phyloP scores from a whole-genome alignment of 2,113 vertebrate species.

The Zapornia atra region DNA sequence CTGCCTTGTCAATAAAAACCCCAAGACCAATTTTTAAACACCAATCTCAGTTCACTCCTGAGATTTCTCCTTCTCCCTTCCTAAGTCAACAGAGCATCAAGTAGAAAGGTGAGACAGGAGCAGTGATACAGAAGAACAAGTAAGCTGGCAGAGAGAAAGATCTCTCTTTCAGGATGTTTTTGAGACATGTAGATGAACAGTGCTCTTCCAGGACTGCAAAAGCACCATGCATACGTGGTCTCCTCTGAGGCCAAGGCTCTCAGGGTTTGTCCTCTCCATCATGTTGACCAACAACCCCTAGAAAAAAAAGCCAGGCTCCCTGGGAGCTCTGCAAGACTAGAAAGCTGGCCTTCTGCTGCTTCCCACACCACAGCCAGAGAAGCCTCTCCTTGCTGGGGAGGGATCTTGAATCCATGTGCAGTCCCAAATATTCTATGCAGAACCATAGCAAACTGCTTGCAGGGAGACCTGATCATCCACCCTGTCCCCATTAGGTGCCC shows the following conservation, averaged over 20 bases:
- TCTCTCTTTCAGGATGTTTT: fast-evolving
- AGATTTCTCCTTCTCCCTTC: background rate
- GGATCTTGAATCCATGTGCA: background rate
- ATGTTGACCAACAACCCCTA: background rate
- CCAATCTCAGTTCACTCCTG: background rate
- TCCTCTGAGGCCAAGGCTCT: background rate
- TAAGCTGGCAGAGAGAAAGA: fast-evolving
- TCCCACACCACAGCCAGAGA: background rate
- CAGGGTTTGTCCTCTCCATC: background rate
- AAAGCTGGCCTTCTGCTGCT: background rate
- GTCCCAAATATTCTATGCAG: fast-evolving
- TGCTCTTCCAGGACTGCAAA: background rate
- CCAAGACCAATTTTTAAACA: background rate
- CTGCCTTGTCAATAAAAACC: background rate
- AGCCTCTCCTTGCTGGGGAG: background rate
- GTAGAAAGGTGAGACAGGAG: background rate
- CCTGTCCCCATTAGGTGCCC: background rate
- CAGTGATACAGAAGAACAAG: background rate
- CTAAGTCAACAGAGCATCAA: background rate
- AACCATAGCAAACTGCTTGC: background rate
- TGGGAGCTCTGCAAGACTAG: background rate
- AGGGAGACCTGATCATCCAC: background rate
- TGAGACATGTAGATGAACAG: fast-evolving
- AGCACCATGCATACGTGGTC: fast-evolving
- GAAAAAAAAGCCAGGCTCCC: background rate